phyloP scores from a whole-genome alignment of 1,140 invertebrate genomes.

The Drosophila erecta region DNA sequence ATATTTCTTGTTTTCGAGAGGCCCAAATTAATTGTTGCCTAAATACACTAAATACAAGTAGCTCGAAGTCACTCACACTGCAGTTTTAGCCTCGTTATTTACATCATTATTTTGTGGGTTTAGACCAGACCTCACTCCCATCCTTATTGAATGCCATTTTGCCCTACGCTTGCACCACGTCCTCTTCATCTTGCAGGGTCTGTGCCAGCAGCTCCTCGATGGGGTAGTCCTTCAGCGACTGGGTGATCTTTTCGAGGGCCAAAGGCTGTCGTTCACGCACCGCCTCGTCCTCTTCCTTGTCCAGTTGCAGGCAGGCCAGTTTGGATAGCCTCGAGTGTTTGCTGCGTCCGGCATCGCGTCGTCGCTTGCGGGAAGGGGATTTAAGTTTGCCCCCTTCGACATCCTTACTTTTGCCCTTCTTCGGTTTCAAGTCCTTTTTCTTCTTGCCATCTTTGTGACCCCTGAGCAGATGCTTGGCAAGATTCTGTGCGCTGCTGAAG shows the following conservation, averaged over 20 bases:
- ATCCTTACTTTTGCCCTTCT: no score
- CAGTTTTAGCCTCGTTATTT: not conserved
- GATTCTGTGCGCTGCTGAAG: conserved; percentile 77
- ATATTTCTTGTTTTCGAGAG: no score
- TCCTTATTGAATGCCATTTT: not conserved
- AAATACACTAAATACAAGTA: no score
- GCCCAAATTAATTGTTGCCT: no score
- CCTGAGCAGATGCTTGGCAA: conserved; percentile 59
- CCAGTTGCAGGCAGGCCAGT: conserved; percentile 54
- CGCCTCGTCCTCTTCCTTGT: conserved; percentile 63
- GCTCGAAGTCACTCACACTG: no score
- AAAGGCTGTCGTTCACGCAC: conserved; percentile 43
- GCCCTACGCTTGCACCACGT: not conserved
- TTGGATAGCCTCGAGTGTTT: conserved; percentile 57
- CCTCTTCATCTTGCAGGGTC: conserved; percentile 8
- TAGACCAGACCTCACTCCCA: not conserved
- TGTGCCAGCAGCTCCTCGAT: conserved; percentile 15
- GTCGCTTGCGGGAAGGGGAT: conserved; percentile 49
- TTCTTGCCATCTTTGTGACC: conserved; percentile 28
- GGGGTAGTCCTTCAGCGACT: conserved; percentile 24
- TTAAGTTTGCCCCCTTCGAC: not conserved
- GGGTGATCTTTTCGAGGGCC: conserved; percentile 43
- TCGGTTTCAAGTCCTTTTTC: not conserved
- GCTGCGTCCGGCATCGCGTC: conserved; percentile 66
- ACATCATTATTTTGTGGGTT: not conserved